These are phyloP conservation scores for Blastobasis lacticolella DNA, from an alignment of 2,888 invertebrate genomes.

Conservation along the genomic window DNA sequence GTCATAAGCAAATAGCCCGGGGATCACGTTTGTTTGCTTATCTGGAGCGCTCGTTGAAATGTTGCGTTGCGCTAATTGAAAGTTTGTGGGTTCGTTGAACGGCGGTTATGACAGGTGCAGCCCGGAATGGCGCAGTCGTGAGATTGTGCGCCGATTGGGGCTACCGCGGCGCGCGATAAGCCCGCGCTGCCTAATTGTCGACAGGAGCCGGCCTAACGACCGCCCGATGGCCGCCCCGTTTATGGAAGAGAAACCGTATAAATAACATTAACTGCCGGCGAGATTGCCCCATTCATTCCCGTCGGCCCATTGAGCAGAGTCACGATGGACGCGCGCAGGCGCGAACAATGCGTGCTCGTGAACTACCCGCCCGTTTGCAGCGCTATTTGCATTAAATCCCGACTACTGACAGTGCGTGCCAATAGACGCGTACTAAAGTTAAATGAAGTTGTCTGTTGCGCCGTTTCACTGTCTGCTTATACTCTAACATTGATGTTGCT, in stretches of 20 bases:
- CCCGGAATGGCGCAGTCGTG: constrained; percentile 65
- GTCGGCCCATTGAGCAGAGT: constrained; percentile 49
- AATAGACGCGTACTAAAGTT: no score
- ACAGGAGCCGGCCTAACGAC: constrained; percentile 64
- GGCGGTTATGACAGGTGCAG: constrained; percentile 66
- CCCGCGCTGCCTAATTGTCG: constrained; percentile 54
- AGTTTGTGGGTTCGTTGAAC: constrained; percentile 44
- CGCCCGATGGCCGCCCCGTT: constrained; percentile 40
- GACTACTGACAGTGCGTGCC: no score
- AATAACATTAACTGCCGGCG: constrained; percentile 52
- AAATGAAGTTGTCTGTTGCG: no score
- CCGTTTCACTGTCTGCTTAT: no score
- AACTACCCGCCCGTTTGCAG: background rate
- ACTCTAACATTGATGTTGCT: no score
- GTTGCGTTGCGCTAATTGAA: constrained; percentile 60
- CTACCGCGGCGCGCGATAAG: constrained; percentile 56
- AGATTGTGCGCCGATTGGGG: constrained; percentile 60
- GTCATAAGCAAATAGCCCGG: constrained; percentile 67
- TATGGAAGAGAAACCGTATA: constrained; percentile 59
- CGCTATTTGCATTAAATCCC: background rate
- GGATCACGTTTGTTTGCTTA: constrained; percentile 69
- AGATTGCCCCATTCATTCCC: constrained; percentile 69
- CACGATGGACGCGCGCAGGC: background rate
- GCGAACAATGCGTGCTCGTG: background rate
- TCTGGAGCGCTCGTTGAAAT: constrained; percentile 49